Conservation (phyloP, 92 coral and sea anemone species). For the Desmophyllum pertusum region DNA sequence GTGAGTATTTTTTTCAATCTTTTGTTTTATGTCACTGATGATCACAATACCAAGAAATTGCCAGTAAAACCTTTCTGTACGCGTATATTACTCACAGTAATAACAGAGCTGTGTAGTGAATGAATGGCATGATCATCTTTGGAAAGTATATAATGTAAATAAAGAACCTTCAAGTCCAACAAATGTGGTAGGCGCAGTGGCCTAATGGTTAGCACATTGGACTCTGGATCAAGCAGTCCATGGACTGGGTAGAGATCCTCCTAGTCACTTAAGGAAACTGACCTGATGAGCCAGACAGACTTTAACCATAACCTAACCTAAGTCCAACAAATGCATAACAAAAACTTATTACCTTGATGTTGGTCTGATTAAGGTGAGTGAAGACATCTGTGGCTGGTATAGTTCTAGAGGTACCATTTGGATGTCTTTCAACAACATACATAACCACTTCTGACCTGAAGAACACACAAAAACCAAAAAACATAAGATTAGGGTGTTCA, state of each 20-base stretch:
- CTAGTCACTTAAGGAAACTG: no score
- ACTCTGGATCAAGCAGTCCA: no score
- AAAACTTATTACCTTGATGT: constrained; percentile 66
- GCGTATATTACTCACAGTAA: no score
- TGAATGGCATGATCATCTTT: neutral
- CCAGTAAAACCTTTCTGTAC: neutral
- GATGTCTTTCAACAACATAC: constrained; percentile 96
- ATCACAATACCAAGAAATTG: neutral
- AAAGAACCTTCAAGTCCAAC: neutral
- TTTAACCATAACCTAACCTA: no score
- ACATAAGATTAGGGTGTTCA: neutral
- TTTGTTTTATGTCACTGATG: neutral
- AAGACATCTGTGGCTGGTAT: constrained; percentile 83
- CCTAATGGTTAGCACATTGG: no score
- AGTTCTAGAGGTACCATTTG: constrained; percentile 90
- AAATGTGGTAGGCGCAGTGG: no score
- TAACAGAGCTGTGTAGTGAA: neutral
- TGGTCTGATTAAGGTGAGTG: constrained; percentile 74
- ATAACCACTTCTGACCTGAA: constrained; percentile 92
- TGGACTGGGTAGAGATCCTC: no score
- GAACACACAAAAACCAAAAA: neutral
- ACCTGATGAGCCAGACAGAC: no score
- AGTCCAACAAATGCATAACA: no score
- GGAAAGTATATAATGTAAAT: neutral
- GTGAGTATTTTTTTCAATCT: neutral